Evolutionary conservation across 2,113 vertebrate genomes (phyloP), one percentile per base, ranked within the genome.

Genomic region (Zosterops japonicus): DNA sequence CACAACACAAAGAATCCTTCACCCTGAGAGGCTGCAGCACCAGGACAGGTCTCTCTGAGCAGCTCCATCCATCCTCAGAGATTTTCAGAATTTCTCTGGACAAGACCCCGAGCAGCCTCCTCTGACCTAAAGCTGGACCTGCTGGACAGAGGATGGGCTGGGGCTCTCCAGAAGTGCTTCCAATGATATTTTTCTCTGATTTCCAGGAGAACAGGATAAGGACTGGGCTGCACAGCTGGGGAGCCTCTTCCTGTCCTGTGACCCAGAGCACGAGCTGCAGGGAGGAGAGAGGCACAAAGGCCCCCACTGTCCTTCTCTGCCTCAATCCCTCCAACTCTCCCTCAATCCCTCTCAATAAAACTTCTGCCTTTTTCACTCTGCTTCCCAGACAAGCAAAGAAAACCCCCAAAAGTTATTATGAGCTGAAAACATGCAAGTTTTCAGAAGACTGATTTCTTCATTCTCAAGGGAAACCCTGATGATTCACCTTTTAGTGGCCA

Each of bases 191-290:
- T 77, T 64, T 33, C 53, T 33, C 55, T 36, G 21, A 47, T 77
- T 87, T 72, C 36, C 52, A n/a, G 19, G 63, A 47, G 77, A 59
- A 39, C 19, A 35, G 41, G 41, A 33, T 42, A n/a, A 75, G 46
- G 60, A 61, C 27, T 28, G 36, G 36, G 65, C 21, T 70, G 64
- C 55, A 56, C 12, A 74, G 31, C 55, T 64, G 6, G 8, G 49
- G 19, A 69, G 41, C 14, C 67, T 57, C 56, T 33, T 65, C 23
- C 41, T 36, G 14, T 36, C 8, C 21, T 49, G 67, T 63, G 81
- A 69, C 27, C 23, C 41, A 56, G 59, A 74, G 14, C 78, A 83
- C 0, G 4, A 70, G 75, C 21, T 0, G 0, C 8, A 10, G 0
- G 1, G 41, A 81, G 55, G 23, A 4, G 16, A 50, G 55, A 69